Evolutionary conservation across 35 echinoderm and acorn worm species (phyloP).

Genomic region (Ophioderma brevispina): DNA sequence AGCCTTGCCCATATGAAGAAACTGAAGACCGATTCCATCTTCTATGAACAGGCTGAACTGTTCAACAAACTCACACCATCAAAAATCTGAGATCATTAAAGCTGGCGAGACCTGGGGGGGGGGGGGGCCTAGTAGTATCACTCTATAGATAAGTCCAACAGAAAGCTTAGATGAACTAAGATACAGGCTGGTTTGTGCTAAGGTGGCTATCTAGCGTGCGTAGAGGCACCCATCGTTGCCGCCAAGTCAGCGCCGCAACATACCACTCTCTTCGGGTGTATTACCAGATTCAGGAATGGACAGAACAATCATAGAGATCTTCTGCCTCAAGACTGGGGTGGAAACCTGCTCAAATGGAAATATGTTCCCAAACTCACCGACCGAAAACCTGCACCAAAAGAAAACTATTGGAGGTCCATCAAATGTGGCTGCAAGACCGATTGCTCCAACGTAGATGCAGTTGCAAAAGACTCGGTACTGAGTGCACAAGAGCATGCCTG

Average conservation of each 20-base stretch:
- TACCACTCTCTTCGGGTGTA: constrained; percentile 63
- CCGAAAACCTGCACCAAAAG: constrained; percentile 23
- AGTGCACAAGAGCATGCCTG: constrained; percentile 42
- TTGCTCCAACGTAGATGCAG: constrained; percentile 49
- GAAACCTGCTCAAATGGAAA: background rate
- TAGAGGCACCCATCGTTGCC: constrained; percentile 43
- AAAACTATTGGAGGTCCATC: constrained; percentile 25
- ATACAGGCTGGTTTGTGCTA: background rate
- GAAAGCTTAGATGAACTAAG: background rate
- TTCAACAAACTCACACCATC: background rate
- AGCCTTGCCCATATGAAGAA: constrained; percentile 15
- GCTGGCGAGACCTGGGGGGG: constrained; percentile 33
- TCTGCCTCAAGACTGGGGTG: constrained; percentile 40
- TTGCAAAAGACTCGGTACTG: constrained; percentile 38
- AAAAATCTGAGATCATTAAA: background rate
- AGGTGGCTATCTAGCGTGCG: background rate
- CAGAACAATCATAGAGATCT: constrained; percentile 9
- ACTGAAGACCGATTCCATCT: background rate
- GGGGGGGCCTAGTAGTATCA: background rate
- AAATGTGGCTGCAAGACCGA: constrained; percentile 58
- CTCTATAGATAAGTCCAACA: background rate
- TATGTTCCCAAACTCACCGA: constrained; percentile 15
- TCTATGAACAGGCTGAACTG: constrained; percentile 9
- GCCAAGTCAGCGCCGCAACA: constrained; percentile 48
- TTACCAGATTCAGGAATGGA: constrained; percentile 57